phyloP scores from a whole-genome alignment of 1,140 invertebrate genomes.

The Sipha flava region DNA sequence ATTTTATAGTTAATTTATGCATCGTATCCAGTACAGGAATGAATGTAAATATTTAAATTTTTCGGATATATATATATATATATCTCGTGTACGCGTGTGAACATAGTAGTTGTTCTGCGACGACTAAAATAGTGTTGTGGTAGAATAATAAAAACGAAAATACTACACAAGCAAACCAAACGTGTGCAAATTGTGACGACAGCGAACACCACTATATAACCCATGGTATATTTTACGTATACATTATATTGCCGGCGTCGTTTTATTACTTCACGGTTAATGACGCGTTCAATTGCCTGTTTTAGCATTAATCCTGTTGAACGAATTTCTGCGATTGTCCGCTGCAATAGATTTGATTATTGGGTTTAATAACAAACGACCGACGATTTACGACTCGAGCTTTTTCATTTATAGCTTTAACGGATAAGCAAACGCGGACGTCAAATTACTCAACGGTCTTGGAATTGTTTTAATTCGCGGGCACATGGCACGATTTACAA shows the following conservation, averaged over 20 bases:
- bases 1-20: too few species aligned
- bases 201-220: background rate
- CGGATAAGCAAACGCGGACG: background rate
- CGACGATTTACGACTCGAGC: background rate
- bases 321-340: background rate
- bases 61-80: too few species aligned
- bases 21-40: too few species aligned
- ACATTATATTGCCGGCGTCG: background rate
- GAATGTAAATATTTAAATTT: too few species aligned
- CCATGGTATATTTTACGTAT: background rate
- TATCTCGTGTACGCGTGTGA: too few species aligned
- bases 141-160: background rate
- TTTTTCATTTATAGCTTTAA: slow-evolving; percentile 5
- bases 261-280: background rate
- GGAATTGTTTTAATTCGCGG: background rate
- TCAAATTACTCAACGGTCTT: background rate
- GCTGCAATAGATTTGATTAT: background rate
- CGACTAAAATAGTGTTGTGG: too few species aligned
- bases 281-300: slow-evolving; percentile 12
- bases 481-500: background rate
- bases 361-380: background rate
- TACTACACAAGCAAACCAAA: background rate
- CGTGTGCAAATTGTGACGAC: background rate
- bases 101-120: too few species aligned
- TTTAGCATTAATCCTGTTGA: background rate